Evolutionary conservation across 2,797 vertebrate species (phyloP).

Genomic region (Sandelia bainsii): DNA sequence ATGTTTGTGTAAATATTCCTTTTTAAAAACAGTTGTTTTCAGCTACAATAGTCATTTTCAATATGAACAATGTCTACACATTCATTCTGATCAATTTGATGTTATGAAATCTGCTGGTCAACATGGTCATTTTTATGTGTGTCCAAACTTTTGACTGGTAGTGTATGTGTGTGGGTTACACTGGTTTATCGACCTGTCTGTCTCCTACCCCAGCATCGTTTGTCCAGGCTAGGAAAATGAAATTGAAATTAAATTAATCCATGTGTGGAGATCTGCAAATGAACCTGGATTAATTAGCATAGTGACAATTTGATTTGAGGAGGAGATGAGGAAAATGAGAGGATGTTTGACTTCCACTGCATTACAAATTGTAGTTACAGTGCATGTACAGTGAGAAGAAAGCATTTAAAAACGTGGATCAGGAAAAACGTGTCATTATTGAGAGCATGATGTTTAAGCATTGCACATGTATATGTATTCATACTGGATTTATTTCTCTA

Average conservation of each 20-base stretch:
- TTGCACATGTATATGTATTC: not conserved
- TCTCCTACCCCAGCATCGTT: constrained; percentile 2
- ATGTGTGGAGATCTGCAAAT: constrained; percentile 15
- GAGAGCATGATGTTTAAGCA: not conserved
- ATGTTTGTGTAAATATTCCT: too few species aligned
- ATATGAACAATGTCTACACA: too few species aligned
- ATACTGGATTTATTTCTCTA: too few species aligned
- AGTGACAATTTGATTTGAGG: constrained; percentile 35
- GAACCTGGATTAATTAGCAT: constrained; percentile 32
- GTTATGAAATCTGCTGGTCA: too few species aligned
- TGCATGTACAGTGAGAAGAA: not conserved
- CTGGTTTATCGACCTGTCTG: not conserved
- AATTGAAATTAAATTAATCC: constrained; percentile 31
- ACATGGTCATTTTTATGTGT: too few species aligned
- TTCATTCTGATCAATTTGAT: too few species aligned
- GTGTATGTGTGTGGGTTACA: not conserved
- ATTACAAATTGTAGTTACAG: not conserved
- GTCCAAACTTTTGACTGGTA: too few species aligned
- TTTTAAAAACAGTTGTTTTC: too few species aligned
- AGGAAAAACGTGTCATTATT: too few species aligned
- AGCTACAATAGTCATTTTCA: too few species aligned
- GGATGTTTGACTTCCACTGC: not conserved
- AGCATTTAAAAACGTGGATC: not conserved
- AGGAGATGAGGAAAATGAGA: constrained; percentile 11
- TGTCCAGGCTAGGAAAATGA: constrained; percentile 14